Evolutionary conservation across 23 tunicate genomes (phyloP).

Genomic region (Ascidia mentula): DNA sequence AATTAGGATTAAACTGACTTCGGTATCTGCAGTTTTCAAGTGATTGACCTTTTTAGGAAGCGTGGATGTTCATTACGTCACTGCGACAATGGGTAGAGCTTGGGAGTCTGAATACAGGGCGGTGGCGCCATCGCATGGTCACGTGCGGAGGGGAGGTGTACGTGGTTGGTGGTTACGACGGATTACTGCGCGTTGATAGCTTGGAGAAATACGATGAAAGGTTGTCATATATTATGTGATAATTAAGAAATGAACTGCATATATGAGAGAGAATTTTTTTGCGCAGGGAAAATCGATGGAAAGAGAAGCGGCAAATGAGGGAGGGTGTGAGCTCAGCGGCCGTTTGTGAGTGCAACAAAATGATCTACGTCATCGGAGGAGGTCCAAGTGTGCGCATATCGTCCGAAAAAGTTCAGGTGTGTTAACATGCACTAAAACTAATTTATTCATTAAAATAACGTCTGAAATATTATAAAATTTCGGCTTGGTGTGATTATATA

Average conservation of each 20-base stretch:
- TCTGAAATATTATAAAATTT: too few species aligned
- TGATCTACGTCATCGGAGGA: conserved; percentile 63
- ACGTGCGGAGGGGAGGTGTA: conserved; percentile 48
- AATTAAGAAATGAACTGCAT: background rate
- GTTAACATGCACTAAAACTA: too few species aligned
- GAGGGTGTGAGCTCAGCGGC: conserved; percentile 76
- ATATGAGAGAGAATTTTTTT: background rate
- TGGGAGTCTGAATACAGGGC: conserved; percentile 38
- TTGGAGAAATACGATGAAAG: conserved; percentile 55
- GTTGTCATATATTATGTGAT: conserved; percentile 4
- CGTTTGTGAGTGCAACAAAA: conserved; percentile 37
- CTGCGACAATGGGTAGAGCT: conserved; percentile 62
- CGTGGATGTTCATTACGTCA: conserved; percentile 57
- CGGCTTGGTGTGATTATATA: too few species aligned
- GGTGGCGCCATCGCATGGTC: conserved; percentile 78
- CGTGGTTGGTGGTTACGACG: conserved; percentile 70
- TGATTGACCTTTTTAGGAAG: conserved; percentile 50
- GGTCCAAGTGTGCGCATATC: conserved; percentile 64
- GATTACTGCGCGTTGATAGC: conserved; percentile 51
- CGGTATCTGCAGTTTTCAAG: too few species aligned
- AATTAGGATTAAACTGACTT: too few species aligned
- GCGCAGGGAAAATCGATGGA: conserved; percentile 21
- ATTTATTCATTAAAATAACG: too few species aligned
- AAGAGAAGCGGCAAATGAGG: conserved; percentile 33
- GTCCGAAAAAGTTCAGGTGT: conserved; percentile 62